These are phyloP conservation scores for Agrilus planipennis DNA, from an alignment of 1,140 invertebrate genomes.

Conservation along the genomic window DNA sequence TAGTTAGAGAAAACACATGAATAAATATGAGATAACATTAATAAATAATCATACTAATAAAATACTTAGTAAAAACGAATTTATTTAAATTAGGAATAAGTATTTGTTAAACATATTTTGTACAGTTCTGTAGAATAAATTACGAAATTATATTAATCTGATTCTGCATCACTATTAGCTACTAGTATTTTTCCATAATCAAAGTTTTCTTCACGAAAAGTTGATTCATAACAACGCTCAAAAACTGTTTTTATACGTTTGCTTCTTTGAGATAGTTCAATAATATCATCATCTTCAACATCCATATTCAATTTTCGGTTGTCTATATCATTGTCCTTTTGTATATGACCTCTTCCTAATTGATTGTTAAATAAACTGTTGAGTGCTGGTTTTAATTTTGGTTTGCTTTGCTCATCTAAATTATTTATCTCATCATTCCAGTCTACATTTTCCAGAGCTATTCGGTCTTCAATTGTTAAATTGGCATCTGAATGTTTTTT, in stretches of 20 bases:
- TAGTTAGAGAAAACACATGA: too few relatives aligned
- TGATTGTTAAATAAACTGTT: background rate
- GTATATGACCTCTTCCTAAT: background rate
- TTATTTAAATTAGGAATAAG: too few relatives aligned
- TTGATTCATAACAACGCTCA: slow-evolving; percentile 25
- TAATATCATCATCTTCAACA: slow-evolving; percentile 9
- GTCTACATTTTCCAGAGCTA: slow-evolving; percentile 17
- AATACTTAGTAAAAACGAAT: too few relatives aligned
- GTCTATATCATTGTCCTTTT: background rate
- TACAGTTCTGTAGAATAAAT: too few relatives aligned
- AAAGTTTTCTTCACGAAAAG: slow-evolving; percentile 13
- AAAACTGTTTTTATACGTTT: slow-evolving; percentile 24
- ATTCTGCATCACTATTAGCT: slow-evolving; percentile 25
- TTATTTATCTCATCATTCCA: slow-evolving; percentile 16
- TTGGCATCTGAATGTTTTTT: slow-evolving; percentile 4
- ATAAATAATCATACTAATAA: too few relatives aligned
- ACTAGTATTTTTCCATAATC: slow-evolving; percentile 17
- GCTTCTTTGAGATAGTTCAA: slow-evolving; percentile 18
- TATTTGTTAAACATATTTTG: background rate
- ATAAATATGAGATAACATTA: too few relatives aligned
- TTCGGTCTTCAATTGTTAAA: slow-evolving; percentile 16
- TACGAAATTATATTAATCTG: slow-evolving; percentile 10
- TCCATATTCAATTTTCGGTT: background rate
- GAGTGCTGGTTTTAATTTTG: slow-evolving; percentile 5
- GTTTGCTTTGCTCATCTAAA: slow-evolving; percentile 11